Percentiles rank a stretch among this genome's conserved stretches.
phyloP scores from a whole-genome alignment of 2,113 vertebrate genomes.

The Anarhynchus alexandrinus region DNA sequence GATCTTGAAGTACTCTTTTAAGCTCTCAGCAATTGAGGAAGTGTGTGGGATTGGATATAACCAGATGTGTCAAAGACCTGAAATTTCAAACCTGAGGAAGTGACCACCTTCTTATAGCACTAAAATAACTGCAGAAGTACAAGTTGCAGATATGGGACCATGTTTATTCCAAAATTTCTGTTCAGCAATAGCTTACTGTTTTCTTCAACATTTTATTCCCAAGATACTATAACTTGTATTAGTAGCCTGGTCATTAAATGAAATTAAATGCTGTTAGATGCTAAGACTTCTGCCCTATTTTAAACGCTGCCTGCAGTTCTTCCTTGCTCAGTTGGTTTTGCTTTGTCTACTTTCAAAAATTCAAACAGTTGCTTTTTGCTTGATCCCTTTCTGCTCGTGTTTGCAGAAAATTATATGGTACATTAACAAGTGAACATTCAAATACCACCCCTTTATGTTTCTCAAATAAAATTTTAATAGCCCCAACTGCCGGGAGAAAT shows the following conservation, averaged over 20 bases:
- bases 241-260: not conserved
- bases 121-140: not conserved
- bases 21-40: not conserved
- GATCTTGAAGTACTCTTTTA: not conserved
- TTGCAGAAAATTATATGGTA: constrained; percentile 24
- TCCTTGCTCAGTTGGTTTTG: not conserved
- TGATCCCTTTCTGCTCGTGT: not conserved
- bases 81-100: not conserved
- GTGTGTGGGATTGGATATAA: not conserved
- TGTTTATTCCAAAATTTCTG: not conserved
- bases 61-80: not conserved
- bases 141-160: fast-evolving
- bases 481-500: not conserved
- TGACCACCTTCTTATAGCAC: not conserved
- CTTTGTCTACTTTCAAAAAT: not conserved
- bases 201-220: not conserved
- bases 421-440: not conserved
- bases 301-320: not conserved
- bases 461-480: not conserved
- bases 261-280: not conserved
- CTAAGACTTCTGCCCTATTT: not conserved
- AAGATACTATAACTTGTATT: not conserved
- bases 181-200: not conserved
- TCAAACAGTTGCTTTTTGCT: not conserved
- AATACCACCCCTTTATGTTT: not conserved